A percentile compares a stretch with the other conserved stretches of the same genome.
Conservation (phyloP, 1,140 invertebrate species). For the Papilio dardanus region DNA sequence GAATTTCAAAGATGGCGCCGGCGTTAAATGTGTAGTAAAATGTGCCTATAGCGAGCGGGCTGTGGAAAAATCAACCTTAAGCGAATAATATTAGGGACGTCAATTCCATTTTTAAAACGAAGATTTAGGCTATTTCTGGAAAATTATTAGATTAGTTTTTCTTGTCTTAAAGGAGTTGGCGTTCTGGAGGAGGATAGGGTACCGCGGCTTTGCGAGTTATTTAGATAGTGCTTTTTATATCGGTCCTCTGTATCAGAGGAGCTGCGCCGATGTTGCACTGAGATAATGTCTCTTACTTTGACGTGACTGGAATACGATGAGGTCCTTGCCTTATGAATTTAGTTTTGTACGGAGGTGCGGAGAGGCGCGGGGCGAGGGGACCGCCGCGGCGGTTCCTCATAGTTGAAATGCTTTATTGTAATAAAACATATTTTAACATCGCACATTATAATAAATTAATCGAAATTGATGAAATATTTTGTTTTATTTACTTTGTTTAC, state of each 20-base stretch:
- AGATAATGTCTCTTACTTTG: conserved; percentile 61
- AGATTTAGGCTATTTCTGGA: background rate
- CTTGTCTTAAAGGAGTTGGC: conserved; percentile 30
- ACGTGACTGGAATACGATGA: conserved; percentile 55
- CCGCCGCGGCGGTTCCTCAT: conserved; percentile 53
- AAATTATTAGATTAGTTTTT: conserved; percentile 39
- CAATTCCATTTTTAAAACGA: conserved; percentile 16
- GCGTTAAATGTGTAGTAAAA: conserved; percentile 10
- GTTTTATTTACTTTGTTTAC: conserved; percentile 52
- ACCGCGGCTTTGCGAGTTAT: conserved; percentile 62
- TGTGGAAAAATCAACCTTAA: background rate
- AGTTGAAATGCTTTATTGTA: conserved; percentile 78
- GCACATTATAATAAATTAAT: conserved; percentile 83
- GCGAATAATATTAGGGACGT: background rate
- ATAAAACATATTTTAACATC: conserved; percentile 81
- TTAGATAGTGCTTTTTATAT: conserved; percentile 76
- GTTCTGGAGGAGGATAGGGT: conserved; percentile 30
- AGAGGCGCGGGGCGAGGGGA: conserved; percentile 48
- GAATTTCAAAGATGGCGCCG: background rate
- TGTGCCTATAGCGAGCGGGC: conserved; percentile 7
- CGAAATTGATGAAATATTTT: conserved; percentile 61
- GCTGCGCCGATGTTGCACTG: conserved; percentile 62
- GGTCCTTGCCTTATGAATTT: conserved; percentile 61
- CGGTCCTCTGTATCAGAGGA: conserved; percentile 78
- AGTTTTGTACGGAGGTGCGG: conserved; percentile 64